Evolutionary conservation across 2,797 vertebrate species (phyloP).

Genomic region (Bovichtus diacanthus): DNA sequence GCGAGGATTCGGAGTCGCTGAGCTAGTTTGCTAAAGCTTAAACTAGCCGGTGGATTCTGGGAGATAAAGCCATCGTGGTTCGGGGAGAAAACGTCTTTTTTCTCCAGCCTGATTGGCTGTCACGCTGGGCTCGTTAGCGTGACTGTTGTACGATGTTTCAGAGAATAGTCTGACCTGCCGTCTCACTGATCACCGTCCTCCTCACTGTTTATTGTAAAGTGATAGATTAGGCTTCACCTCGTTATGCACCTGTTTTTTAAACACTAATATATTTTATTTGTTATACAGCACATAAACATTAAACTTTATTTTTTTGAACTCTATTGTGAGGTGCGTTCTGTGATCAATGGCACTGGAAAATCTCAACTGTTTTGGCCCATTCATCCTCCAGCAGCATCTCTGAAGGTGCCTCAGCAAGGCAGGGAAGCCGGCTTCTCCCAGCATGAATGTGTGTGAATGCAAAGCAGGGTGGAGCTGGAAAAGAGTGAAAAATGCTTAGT

Average conservation of each 20-base stretch:
- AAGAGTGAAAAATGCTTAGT: no score
- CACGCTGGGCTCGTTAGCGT: slow-evolving; percentile 44
- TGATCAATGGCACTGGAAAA: slow-evolving; percentile 41
- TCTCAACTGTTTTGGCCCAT: neutral
- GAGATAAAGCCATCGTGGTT: slow-evolving; percentile 1
- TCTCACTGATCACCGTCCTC: slow-evolving; percentile 68
- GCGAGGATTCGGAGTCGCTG: neutral
- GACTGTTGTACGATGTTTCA: slow-evolving; percentile 43
- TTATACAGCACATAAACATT: slow-evolving; percentile 94
- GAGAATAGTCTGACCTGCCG: slow-evolving; percentile 58
- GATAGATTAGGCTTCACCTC: slow-evolving; percentile 84
- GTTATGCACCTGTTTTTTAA: slow-evolving; percentile 91
- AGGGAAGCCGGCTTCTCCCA: neutral
- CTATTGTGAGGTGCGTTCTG: slow-evolving; percentile 76
- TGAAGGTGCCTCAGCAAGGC: slow-evolving; percentile 14
- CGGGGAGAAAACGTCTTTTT: neutral
- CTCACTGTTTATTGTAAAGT: slow-evolving; percentile 81
- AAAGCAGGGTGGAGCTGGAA: neutral
- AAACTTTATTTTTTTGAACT: slow-evolving; percentile 94
- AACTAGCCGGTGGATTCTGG: slow-evolving; percentile 9
- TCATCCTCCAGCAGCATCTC: neutral
- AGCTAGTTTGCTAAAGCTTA: neutral
- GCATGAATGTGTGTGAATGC: neutral
- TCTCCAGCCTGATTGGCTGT: slow-evolving; percentile 21
- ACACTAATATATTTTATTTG: slow-evolving; percentile 99